A percentile compares a stretch with the other conserved stretches of the same genome.
phyloP scores from a whole-genome alignment of 1,140 invertebrate genomes.

The Leptoteleia sp. region DNA sequence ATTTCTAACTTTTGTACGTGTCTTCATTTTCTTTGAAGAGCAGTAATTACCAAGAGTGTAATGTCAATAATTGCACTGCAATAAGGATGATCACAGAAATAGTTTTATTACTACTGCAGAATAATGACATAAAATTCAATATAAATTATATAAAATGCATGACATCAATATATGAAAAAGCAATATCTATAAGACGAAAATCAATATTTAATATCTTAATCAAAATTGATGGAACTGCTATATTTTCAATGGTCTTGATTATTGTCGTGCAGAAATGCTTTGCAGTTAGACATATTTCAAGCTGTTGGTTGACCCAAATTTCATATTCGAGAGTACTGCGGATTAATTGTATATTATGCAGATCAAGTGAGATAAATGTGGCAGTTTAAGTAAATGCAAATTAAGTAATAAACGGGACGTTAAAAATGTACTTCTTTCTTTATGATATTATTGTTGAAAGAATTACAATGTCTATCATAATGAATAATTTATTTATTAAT shows the following conservation, averaged over 20 bases:
- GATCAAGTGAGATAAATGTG: constrained; percentile 29
- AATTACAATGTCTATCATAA: constrained; percentile 4
- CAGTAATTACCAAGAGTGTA: too few relatives aligned
- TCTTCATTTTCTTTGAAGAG: too few relatives aligned
- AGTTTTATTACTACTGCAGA: too few relatives aligned
- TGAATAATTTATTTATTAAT: constrained; percentile 13
- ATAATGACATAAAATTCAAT: too few relatives aligned
- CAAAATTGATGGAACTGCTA: not conserved
- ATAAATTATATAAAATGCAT: too few relatives aligned
- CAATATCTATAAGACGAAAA: not conserved
- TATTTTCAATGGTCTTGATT: constrained; percentile 15
- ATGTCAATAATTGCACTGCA: too few relatives aligned
- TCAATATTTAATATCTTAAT: not conserved
- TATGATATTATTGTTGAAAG: constrained; percentile 5
- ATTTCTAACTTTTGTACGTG: too few relatives aligned
- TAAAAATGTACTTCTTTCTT: constrained; percentile 14
- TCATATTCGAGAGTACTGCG: constrained; percentile 9
- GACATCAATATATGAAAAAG: too few relatives aligned
- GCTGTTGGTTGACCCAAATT: constrained; percentile 40
- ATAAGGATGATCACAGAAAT: too few relatives aligned
- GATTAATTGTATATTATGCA: constrained; percentile 22
- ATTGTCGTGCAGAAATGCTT: constrained; percentile 13
- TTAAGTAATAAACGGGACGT: not conserved
- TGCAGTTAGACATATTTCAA: constrained; percentile 16
- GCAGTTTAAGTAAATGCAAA: constrained; percentile 34